Evolutionary conservation across 1,140 invertebrate species (phyloP).

Genomic region (Coenobita brevimanus): DNA sequence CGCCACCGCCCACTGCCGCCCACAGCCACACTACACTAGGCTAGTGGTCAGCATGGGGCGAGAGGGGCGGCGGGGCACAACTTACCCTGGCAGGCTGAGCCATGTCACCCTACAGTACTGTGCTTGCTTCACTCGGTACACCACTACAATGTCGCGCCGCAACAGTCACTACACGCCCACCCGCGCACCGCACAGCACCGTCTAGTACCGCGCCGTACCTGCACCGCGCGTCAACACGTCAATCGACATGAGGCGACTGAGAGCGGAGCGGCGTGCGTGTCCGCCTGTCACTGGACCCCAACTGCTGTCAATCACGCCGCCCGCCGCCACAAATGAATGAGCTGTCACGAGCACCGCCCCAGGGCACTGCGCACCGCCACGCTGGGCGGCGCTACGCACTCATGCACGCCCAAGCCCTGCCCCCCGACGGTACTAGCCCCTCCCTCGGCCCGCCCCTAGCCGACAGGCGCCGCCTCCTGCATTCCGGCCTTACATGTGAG

Average conservation of each 20-base stretch:
- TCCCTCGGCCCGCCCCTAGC: conserved; percentile 39
- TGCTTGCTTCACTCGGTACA: conserved; percentile 65
- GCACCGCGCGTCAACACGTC: conserved; percentile 69
- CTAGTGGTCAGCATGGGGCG: conserved; percentile 46
- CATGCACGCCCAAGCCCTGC: conserved; percentile 29
- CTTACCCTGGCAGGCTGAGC: conserved; percentile 68
- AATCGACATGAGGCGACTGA: conserved; percentile 70
- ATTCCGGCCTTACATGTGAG: conserved; percentile 61
- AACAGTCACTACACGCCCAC: conserved; percentile 56
- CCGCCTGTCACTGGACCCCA: conserved; percentile 70
- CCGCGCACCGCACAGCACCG: conserved; percentile 65
- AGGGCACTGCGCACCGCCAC: conserved; percentile 56
- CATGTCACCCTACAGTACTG: conserved; percentile 63
- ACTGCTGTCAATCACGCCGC: conserved; percentile 70
- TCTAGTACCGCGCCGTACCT: conserved; percentile 67
- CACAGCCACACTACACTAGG: conserved; percentile 43
- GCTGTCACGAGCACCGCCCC: conserved; percentile 69
- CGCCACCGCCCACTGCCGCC: conserved; percentile 57
- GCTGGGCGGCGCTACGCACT: conserved; percentile 46
- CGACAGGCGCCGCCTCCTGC: conserved; percentile 48
- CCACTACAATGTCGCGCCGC: conserved; percentile 65
- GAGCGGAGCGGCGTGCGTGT: conserved; percentile 69
- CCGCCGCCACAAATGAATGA: conserved; percentile 70
- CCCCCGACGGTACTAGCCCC: conserved; percentile 34
- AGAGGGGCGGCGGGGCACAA: conserved; percentile 62